A percentile compares a stretch with the other conserved stretches of the same genome.
These are phyloP conservation scores for Nycticebus coucang DNA, from an alignment of 2,113 vertebrate species.

Conservation along the genomic window DNA sequence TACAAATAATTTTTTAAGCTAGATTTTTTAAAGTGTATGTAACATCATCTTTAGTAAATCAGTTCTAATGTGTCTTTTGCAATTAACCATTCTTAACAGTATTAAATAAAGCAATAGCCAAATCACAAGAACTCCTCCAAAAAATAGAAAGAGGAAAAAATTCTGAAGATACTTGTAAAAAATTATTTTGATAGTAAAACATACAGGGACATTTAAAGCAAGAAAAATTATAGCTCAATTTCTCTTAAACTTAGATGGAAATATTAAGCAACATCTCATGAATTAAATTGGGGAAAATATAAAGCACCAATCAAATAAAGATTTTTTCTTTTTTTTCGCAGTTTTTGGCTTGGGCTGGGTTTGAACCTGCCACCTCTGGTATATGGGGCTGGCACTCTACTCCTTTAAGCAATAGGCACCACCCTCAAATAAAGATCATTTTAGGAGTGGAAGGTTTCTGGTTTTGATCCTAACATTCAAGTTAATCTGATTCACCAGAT, in stretches of 20 bases:
- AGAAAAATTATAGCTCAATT: neutral
- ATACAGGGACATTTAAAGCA: neutral
- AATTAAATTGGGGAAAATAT: neutral
- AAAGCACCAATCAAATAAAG: neutral
- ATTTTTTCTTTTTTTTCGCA: neutral
- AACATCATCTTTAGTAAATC: neutral
- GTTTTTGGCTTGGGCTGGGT: no score
- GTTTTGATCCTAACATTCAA: neutral
- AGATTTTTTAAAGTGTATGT: neutral
- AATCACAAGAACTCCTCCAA: neutral
- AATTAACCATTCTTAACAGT: neutral
- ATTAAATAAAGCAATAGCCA: neutral
- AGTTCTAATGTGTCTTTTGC: neutral
- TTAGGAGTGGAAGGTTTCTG: neutral
- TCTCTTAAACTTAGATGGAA: neutral
- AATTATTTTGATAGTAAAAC: neutral
- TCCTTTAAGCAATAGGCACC: no score
- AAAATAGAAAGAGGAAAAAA: neutral
- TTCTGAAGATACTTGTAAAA: neutral
- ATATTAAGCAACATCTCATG: neutral
- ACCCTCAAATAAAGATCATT: neutral
- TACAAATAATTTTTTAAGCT: neutral
- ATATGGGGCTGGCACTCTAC: no score
- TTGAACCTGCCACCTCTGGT: no score
- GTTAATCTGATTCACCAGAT: neutral